Evolutionary conservation across 2,113 vertebrate species (phyloP), one percentile per base, ranked within the genome.

Genomic region (Cebidichthys violaceus): DNA sequence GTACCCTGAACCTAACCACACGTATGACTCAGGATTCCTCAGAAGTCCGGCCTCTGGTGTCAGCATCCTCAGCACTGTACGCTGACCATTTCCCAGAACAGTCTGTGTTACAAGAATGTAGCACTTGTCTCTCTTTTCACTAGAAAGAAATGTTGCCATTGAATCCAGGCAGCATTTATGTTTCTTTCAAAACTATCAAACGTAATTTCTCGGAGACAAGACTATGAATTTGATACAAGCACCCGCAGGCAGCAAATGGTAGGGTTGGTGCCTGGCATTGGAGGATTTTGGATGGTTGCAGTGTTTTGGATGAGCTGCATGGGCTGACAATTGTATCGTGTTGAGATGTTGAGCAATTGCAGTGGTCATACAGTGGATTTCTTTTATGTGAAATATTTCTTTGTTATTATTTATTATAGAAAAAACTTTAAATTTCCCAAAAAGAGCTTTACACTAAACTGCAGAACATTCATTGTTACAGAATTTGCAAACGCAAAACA

Each of bases 401-500:
- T 10, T 47, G 0, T 20, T 39, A 27, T 13, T 31, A 13, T 5
- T 33, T 31, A 14, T 41, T 4, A 27, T 0, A 35, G 35, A 57
- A 11, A 29, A 18, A 60, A 52, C 8, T 18, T 29, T 22, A 20
- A 8, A 7, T 47, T 6, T 24, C 5, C 2, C 4, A 4, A 55
- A 45, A 55, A 45, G 13, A 35, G 24, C 22, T 17, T 33, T 66
- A 41, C 15, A 31, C 64, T 70, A 67, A 81, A 64, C 75, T 71
- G 82, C 70, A 72, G 35, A 29, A 67, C 81, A 79, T 70, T 84
- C 50, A 78, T 61, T 55, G 65, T 74, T 80, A 7, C 13, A 80
- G 73, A 82, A 83, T 87, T 86, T 88, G 70, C 74, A 83, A 89
- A 86, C 77, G 78, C 83, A 61, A 35, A 82, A 69, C 81, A 74